Evolutionary conservation across 1,140 invertebrate species (phyloP).

Genomic region (Ostrea denselamellosa): DNA sequence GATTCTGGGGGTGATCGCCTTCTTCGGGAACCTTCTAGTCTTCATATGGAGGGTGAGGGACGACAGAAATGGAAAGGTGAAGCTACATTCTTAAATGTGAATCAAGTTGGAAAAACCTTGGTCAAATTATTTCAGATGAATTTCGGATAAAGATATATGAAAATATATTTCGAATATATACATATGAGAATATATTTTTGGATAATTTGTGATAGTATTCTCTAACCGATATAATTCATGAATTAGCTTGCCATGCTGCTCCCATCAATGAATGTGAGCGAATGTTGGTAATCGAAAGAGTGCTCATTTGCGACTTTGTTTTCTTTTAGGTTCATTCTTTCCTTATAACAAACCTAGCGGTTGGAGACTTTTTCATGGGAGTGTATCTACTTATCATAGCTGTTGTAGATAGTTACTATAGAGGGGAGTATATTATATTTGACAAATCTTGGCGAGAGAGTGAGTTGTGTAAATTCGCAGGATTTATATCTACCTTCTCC

Average conservation of each 20-base stretch:
- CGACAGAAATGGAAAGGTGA: slow-evolving; percentile 72
- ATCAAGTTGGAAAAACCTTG: too few species aligned
- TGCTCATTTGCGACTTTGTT: background rate
- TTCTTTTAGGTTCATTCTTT: slow-evolving; percentile 81
- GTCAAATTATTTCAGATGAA: too few species aligned
- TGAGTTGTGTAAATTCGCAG: slow-evolving; percentile 81
- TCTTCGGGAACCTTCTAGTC: slow-evolving; percentile 84
- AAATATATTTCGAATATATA: too few species aligned
- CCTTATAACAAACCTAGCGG: slow-evolving; percentile 84
- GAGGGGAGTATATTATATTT: slow-evolving; percentile 81
- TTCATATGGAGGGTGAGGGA: slow-evolving; percentile 81
- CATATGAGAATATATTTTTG: too few species aligned
- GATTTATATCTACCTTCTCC: slow-evolving; percentile 85
- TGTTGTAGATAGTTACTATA: slow-evolving; percentile 80
- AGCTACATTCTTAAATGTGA: background rate
- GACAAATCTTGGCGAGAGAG: slow-evolving; percentile 81
- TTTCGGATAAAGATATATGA: too few species aligned
- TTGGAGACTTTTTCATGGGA: slow-evolving; percentile 82
- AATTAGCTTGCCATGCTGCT: too few species aligned
- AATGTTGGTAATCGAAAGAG: too few species aligned
- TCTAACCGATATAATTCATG: too few species aligned
- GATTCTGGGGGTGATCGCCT: slow-evolving; percentile 84
- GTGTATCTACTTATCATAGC: slow-evolving; percentile 82
- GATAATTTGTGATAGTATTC: too few species aligned
- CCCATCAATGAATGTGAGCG: too few species aligned